A percentile compares a stretch with the other conserved stretches of the same genome.
These are phyloP conservation scores for Prolemur simus DNA, from an alignment of 2,113 vertebrate genomes.

Conservation along the genomic window DNA sequence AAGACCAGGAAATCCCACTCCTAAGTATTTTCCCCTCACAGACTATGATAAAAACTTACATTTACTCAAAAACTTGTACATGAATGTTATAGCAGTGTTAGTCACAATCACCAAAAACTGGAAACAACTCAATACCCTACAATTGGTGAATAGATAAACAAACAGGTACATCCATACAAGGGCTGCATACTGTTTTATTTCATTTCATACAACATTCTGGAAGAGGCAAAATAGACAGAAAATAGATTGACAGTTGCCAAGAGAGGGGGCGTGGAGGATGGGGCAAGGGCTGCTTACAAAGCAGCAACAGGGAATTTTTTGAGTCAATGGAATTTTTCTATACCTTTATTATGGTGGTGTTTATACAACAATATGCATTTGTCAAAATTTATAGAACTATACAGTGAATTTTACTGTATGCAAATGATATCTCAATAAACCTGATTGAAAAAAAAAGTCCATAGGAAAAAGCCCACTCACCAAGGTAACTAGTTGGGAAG, in stretches of 20 bases:
- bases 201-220: neutral
- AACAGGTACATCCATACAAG: neutral
- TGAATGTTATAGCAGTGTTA: neutral
- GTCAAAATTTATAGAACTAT: neutral
- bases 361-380: neutral
- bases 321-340: neutral
- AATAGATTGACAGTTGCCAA: neutral
- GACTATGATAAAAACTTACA: neutral
- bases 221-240: neutral
- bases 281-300: neutral
- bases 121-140: neutral
- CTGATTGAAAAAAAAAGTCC: neutral
- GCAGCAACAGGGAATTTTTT: neutral
- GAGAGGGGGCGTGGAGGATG: no score
- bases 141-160: neutral
- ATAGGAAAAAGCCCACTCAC: neutral
- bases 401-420: neutral
- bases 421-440: slow-evolving; percentile 5
- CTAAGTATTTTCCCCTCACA: neutral
- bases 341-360: neutral
- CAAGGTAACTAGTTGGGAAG: neutral
- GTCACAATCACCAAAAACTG: neutral
- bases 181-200: neutral
- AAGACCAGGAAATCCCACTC: neutral
- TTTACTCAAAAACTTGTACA: neutral